A percentile compares a stretch with the other conserved stretches of the same genome.
phyloP scores from a whole-genome alignment of 2,888 invertebrate species.

The Xestia ashworthii region DNA sequence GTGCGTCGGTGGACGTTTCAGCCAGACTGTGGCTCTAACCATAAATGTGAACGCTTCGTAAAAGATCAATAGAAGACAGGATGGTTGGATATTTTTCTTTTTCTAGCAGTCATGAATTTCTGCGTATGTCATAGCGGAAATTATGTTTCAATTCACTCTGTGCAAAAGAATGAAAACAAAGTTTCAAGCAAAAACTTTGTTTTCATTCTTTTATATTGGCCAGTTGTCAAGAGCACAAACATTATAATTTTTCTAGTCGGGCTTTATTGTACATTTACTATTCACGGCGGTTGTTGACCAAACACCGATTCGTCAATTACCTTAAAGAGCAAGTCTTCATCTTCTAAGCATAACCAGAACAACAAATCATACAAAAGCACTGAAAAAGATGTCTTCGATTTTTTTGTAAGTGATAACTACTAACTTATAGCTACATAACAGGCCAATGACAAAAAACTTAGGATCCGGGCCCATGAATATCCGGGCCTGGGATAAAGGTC shows the following conservation, averaged over 20 bases:
- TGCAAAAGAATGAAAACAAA: too few relatives aligned
- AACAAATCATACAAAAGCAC: too few relatives aligned
- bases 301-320: neutral
- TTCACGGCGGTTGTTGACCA: neutral
- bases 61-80: neutral
- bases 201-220: neutral
- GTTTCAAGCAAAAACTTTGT: too few relatives aligned
- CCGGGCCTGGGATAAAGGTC: conserved; percentile 41
- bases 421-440: neutral
- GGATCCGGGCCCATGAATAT: conserved; percentile 10
- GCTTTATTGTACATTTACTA: neutral
- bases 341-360: neutral
- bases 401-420: neutral
- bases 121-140: neutral
- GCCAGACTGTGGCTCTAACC: neutral
- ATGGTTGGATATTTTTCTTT: neutral
- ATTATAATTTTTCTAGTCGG: neutral
- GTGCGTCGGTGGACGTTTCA: neutral
- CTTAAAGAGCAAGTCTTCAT: neutral
- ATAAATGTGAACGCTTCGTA: neutral
- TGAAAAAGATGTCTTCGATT: neutral
- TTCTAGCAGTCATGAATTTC: neutral
- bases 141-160: neutral
- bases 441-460: conserved; percentile 16
- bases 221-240: neutral